A percentile compares a stretch with the other conserved stretches of the same genome.
Evolutionary conservation across 2,113 vertebrate genomes (phyloP).

Genomic region (Pseudonaja textilis): DNA sequence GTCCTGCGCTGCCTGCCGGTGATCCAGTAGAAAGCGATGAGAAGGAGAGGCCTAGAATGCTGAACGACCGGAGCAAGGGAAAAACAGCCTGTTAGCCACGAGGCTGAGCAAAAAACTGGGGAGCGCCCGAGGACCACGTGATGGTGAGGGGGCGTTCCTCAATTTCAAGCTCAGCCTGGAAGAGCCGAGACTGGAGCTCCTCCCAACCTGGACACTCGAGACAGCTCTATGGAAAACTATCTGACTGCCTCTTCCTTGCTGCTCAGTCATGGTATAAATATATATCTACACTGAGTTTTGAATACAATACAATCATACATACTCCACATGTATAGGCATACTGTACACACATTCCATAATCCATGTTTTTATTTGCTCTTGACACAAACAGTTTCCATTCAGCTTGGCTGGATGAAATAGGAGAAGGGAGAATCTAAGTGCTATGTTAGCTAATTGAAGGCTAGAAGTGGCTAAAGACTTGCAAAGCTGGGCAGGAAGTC

Average conservation of each 20-base stretch:
- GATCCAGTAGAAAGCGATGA: too few species aligned
- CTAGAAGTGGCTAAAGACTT: background rate
- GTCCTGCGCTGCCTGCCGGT: too few species aligned
- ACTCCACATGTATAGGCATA: background rate
- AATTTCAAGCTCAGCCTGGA: too few species aligned
- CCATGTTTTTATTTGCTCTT: background rate
- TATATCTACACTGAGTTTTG: background rate
- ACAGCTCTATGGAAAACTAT: too few species aligned
- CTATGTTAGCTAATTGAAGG: background rate
- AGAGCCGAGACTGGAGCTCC: too few species aligned
- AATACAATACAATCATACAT: background rate
- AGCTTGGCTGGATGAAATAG: background rate
- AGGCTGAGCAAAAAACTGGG: too few species aligned
- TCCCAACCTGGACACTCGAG: too few species aligned
- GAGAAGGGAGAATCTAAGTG: background rate
- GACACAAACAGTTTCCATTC: background rate
- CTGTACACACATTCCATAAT: background rate
- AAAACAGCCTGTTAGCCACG: too few species aligned
- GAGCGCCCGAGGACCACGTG: too few species aligned
- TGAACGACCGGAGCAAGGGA: too few species aligned
- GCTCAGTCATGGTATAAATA: background rate
- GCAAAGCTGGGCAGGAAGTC: background rate
- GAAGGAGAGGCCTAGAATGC: too few species aligned
- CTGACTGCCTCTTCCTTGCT: background rate
- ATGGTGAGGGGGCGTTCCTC: too few species aligned